These are phyloP conservation scores for Sphaeridia pumilis DNA, from an alignment of 2,888 invertebrate genomes.

Conservation along the genomic window DNA sequence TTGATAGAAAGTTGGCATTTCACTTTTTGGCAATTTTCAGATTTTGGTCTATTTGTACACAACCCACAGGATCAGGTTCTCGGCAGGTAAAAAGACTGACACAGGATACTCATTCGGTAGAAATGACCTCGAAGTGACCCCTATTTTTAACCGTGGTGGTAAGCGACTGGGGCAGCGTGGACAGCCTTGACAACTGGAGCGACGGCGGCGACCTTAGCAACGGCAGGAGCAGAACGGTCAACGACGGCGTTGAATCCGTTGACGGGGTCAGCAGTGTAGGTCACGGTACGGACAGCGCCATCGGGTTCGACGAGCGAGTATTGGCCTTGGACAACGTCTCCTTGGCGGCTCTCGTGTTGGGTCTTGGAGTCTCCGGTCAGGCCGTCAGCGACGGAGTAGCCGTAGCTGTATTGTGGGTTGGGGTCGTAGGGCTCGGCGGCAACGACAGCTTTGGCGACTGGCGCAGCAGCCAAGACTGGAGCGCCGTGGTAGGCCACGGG, in stretches of 20 bases:
- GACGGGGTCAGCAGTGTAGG: constrained; percentile 30
- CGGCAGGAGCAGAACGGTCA: constrained; percentile 19
- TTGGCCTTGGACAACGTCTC: constrained; percentile 29
- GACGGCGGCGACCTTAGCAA: constrained; percentile 14
- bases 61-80: no score
- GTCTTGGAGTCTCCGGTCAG: constrained; percentile 24
- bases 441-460: constrained; percentile 3
- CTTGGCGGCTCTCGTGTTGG: constrained; percentile 25
- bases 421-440: constrained; percentile 27
- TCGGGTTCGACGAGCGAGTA: constrained; percentile 30
- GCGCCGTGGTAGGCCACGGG: no score
- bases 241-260: constrained; percentile 22
- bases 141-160: constrained; percentile 14
- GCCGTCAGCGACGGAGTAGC: constrained; percentile 19
- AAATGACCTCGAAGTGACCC: no score
- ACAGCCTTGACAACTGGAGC: constrained; percentile 17
- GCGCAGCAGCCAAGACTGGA: not conserved
- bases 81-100: no score
- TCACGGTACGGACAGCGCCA: constrained; percentile 24
- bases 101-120: no score
- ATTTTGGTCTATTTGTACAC: no score
- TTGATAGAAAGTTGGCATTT: no score
- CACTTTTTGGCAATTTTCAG: no score
- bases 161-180: constrained; percentile 33
- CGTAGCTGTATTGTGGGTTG: constrained; percentile 27